Evolutionary conservation across 2,797 vertebrate species (phyloP).

Genomic region (Graptemys geographica): DNA sequence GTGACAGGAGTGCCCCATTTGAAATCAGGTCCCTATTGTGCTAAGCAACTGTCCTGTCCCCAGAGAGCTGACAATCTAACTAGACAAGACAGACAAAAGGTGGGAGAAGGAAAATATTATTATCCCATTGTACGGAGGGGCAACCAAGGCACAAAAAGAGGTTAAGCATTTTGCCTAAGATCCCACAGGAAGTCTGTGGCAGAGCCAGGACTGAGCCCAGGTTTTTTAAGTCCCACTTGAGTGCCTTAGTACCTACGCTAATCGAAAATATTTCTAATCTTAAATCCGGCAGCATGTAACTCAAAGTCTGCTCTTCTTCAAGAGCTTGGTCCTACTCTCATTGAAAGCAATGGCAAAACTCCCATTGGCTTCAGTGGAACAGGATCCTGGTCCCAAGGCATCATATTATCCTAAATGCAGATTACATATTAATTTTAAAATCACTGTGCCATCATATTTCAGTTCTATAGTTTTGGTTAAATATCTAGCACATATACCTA

Average conservation of each 20-base stretch:
- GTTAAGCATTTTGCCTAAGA: not conserved
- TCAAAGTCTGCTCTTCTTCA: not conserved
- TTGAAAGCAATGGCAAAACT: not conserved
- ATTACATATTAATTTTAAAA: not conserved
- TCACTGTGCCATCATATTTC: not conserved
- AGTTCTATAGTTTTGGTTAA: not conserved
- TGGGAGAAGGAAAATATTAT: not conserved
- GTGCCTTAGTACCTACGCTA: not conserved
- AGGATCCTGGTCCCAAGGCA: not conserved
- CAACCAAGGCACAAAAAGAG: not conserved
- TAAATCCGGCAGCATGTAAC: not conserved
- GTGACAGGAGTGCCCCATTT: not conserved
- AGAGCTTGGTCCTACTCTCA: not conserved
- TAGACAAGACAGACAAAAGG: not conserved
- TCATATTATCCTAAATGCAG: not conserved
- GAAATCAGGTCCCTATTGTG: not conserved
- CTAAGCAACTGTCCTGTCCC: not conserved
- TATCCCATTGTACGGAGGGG: not conserved
- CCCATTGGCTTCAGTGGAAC: too few species aligned
- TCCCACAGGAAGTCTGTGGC: not conserved
- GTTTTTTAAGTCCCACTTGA: not conserved
- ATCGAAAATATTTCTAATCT: not conserved
- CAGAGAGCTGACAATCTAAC: not conserved
- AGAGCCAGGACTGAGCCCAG: not conserved
- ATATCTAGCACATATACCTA: not conserved